phyloP scores from a whole-genome alignment of 2,113 vertebrate genomes.

The Lycaon pictus region DNA sequence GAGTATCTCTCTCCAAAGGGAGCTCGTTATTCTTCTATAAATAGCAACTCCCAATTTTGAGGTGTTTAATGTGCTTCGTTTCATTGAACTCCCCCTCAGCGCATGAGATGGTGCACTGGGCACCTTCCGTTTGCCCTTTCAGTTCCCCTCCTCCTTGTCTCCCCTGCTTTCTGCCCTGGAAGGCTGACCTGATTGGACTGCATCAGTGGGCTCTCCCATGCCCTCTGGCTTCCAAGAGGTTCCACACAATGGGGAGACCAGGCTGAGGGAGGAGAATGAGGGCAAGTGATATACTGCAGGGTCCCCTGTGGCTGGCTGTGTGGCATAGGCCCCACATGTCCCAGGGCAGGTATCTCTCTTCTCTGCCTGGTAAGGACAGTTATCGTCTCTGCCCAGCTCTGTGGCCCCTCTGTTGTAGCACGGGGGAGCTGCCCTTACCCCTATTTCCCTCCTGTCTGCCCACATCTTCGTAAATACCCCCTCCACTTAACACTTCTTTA shows the following conservation, averaged over 20 bases:
- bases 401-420: not conserved
- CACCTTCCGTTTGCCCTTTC: not conserved
- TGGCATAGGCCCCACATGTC: not conserved
- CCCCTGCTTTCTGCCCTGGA: not conserved
- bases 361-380: not conserved
- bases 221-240: not conserved
- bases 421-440: not conserved
- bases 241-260: not conserved
- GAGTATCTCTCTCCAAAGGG: not conserved
- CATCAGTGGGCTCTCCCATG: not conserved
- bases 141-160: not conserved
- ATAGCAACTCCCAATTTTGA: not conserved
- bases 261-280: not conserved
- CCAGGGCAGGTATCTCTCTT: not conserved
- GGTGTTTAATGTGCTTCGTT: not conserved
- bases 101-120: not conserved
- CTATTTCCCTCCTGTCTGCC: not conserved
- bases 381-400: not conserved
- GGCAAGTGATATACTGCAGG: not conserved
- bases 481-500: not conserved
- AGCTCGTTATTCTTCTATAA: slow-evolving; percentile 38
- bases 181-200: not conserved
- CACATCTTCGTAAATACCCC: not conserved
- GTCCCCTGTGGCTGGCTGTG: not conserved
- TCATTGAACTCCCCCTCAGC: not conserved